phyloP scores from a whole-genome alignment of 2,888 invertebrate genomes.

The Dryomyza anilis region DNA sequence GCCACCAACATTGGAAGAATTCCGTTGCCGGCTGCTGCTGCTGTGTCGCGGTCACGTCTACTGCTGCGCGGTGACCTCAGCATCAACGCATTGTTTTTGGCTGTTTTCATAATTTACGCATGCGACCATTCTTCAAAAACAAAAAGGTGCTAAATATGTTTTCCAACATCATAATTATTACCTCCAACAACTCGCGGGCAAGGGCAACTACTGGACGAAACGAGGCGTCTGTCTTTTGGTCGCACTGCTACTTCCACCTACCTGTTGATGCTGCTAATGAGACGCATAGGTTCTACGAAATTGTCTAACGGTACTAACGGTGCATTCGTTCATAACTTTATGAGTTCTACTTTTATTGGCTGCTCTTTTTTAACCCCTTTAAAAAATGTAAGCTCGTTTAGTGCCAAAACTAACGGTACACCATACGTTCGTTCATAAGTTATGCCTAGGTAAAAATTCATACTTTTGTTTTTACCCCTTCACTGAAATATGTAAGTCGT shows the following conservation, averaged over 20 bases:
- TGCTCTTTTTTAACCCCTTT: no score
- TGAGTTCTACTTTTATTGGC: not conserved
- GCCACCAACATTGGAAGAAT: not conserved
- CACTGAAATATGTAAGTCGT: no score
- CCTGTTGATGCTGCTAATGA: not conserved
- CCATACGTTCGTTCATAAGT: no score
- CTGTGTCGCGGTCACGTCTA: not conserved
- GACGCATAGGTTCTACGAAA: not conserved
- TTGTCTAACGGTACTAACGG: not conserved
- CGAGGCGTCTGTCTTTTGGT: not conserved
- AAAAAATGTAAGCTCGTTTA: no score
- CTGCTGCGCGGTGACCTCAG: constrained; percentile 25
- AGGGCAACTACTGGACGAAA: not conserved
- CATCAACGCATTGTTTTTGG: constrained; percentile 10
- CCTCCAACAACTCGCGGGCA: constrained; percentile 14
- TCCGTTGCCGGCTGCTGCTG: not conserved
- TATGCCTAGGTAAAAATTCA: no score
- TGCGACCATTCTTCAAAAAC: constrained; percentile 44
- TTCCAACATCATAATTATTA: constrained; percentile 42
- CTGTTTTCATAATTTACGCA: constrained; percentile 15
- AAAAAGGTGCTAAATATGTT: constrained; percentile 51
- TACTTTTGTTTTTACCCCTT: no score
- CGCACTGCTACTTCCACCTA: not conserved
- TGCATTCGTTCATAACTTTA: not conserved
- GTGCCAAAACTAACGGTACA: no score